Percentiles rank a stretch among this genome's conserved stretches.
phyloP scores from a whole-genome alignment of 2,888 invertebrate genomes.

The Xestia rhomboidea region DNA sequence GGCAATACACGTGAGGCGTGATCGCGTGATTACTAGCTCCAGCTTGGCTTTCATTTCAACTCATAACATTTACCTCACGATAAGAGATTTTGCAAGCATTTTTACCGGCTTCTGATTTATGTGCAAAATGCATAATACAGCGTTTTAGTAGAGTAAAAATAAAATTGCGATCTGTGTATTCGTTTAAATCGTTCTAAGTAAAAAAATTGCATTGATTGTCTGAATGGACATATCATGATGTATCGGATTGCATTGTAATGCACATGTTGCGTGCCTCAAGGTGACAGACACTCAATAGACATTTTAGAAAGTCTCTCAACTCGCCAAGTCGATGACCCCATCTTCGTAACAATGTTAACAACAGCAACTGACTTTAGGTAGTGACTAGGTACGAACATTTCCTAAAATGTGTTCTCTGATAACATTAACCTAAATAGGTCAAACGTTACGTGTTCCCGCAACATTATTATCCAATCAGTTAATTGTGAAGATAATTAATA shows the following conservation, averaged over 20 bases:
- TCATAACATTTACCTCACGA: constrained; percentile 66
- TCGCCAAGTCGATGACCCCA: constrained; percentile 84
- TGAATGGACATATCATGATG: constrained; percentile 53
- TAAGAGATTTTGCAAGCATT: constrained; percentile 65
- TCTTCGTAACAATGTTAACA: constrained; percentile 58
- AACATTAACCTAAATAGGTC: constrained; percentile 55
- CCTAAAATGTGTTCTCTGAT: constrained; percentile 23
- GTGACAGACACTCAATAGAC: constrained; percentile 88
- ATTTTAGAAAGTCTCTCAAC: constrained; percentile 89
- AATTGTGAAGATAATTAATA: constrained; percentile 73
- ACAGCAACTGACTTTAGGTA: constrained; percentile 22
- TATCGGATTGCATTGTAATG: constrained; percentile 44
- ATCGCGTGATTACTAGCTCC: constrained; percentile 54
- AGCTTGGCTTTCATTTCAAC: constrained; percentile 63
- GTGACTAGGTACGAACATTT: constrained; percentile 14
- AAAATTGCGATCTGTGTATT: constrained; percentile 14
- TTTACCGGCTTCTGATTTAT: constrained; percentile 50
- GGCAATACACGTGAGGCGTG: constrained; percentile 59
- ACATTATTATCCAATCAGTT: constrained; percentile 71
- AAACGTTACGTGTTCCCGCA: constrained; percentile 44
- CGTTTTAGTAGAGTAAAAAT: constrained; percentile 7
- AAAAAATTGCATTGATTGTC: constrained; percentile 34
- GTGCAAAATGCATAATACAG: constrained; percentile 45
- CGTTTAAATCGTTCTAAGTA: constrained; percentile 12
- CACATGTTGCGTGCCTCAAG: constrained; percentile 84